phyloP scores from a whole-genome alignment of 2,797 vertebrate species.

The Dryobates pubescens region DNA sequence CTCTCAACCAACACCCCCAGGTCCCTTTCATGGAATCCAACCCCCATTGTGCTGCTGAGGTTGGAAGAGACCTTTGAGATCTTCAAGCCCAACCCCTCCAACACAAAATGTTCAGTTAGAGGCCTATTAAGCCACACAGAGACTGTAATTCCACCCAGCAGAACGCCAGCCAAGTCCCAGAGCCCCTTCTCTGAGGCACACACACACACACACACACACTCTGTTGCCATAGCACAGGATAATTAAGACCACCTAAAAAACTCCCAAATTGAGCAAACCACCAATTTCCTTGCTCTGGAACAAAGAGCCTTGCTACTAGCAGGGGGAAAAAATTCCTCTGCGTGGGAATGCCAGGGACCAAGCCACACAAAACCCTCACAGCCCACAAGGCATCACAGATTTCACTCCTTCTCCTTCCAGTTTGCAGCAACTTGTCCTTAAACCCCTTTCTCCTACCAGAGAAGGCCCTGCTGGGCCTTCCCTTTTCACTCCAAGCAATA shows the following conservation, averaged over 20 bases:
- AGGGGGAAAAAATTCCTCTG: not conserved
- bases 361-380: slow-evolving; percentile 10
- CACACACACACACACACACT: too few relatives aligned
- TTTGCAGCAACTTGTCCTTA: not conserved
- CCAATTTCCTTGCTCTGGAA: not conserved
- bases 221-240: not conserved
- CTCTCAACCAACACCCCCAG: too few relatives aligned
- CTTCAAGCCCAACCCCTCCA: too few relatives aligned
- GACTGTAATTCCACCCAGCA: not conserved
- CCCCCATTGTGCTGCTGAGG: too few relatives aligned
- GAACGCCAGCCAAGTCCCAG: not conserved
- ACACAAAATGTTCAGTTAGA: not conserved
- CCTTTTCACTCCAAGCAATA: not conserved
- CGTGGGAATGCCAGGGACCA: not conserved
- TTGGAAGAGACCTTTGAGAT: too few relatives aligned
- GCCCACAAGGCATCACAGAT: not conserved
- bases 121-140: not conserved
- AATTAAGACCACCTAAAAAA: slow-evolving; percentile 22
- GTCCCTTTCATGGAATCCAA: too few relatives aligned
- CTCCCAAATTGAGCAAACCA: not conserved
- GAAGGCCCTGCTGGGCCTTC: not conserved
- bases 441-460: not conserved
- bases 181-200: not conserved
- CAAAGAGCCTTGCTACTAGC: not conserved
- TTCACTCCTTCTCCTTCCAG: not conserved